Percentiles rank a stretch among this genome's conserved stretches.
phyloP scores from a whole-genome alignment of 2,888 invertebrate genomes.

The Brachyopa scutellaris region DNA sequence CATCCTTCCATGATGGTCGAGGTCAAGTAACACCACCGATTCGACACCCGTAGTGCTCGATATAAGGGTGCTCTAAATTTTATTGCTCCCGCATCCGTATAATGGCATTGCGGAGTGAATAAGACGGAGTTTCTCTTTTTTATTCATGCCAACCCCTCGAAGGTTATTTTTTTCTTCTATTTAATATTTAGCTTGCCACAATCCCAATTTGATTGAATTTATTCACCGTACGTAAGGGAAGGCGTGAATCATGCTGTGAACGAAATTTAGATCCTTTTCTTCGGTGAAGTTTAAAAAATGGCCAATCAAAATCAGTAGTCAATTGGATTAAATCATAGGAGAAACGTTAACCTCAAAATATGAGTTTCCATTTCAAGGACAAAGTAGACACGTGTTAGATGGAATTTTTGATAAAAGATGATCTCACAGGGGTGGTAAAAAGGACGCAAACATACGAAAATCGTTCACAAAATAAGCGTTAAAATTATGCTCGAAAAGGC shows the following conservation, averaged over 20 bases:
- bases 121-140: slow-evolving; percentile 2
- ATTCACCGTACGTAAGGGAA: background rate
- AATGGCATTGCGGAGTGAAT: slow-evolving; percentile 1
- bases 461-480: too few relatives aligned
- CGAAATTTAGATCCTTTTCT: background rate
- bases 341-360: background rate
- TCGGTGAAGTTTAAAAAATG: slow-evolving; percentile 9
- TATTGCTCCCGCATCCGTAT: slow-evolving; percentile 12
- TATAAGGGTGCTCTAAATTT: background rate
- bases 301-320: slow-evolving; percentile 17
- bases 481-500: background rate
- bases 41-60: background rate
- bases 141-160: slow-evolving; percentile 17
- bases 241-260: slow-evolving; percentile 28
- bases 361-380: slow-evolving; percentile 5
- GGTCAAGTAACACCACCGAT: background rate
- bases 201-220: slow-evolving; percentile 36
- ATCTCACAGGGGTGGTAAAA: background rate
- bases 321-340: background rate
- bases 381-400: background rate
- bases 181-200: slow-evolving; percentile 20
- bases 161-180: slow-evolving; percentile 18
- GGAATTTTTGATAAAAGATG: background rate
- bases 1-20: background rate
- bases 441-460: too few relatives aligned